Evolutionary conservation across 2,113 vertebrate species (phyloP), one percentile per base, ranked within the genome.

Genomic region (Phyllopteryx taeniolatus): DNA sequence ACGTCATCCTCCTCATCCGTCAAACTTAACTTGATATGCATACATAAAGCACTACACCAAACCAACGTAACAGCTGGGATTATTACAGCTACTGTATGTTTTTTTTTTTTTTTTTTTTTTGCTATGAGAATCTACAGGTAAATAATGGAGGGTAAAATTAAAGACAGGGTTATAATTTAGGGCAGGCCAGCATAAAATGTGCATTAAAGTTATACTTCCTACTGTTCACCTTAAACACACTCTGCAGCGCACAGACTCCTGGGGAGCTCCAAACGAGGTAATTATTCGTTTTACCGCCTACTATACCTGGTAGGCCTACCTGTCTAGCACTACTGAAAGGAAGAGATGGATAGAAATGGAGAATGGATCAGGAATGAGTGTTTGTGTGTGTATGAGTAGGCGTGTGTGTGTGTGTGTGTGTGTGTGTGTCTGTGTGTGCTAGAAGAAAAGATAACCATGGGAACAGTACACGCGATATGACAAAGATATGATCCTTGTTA

Each of bases 191-290:
- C 77, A 73, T 79, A 72, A 74, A 74, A 79, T 72, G 71, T 84
- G 79, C 71, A 85, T 83, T 83, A 83, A 79, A 86, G 73, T 70
- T 63, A 81, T 71, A 61, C 54, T 68, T 74, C 68, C 74, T 35
- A 8, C 81, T 59, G 67, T 67, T 70, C 73, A 65, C 54, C 70
- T 31, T 5, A n/a, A 39, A 17, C 47, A 27, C 43, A 43, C 67
- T 67, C 53, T 3, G 42, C 73, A 83, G 75, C 67, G 72, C 76
- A 70, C 67, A 68, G 78, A 70, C 86, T 83, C 82, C 79, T 67
- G 79, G 79, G 82, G 81, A 78, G 83, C 72, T 81, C 77, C 85
- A 83, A 88, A 88, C 81, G 57, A 86, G 78, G 85, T 88, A 88
- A 87, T 90, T 88, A 90, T 88, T 81, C 76, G 72, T 70, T 68